Conservation (phyloP, 1,140 invertebrate species). For the Orius insidiosus region DNA sequence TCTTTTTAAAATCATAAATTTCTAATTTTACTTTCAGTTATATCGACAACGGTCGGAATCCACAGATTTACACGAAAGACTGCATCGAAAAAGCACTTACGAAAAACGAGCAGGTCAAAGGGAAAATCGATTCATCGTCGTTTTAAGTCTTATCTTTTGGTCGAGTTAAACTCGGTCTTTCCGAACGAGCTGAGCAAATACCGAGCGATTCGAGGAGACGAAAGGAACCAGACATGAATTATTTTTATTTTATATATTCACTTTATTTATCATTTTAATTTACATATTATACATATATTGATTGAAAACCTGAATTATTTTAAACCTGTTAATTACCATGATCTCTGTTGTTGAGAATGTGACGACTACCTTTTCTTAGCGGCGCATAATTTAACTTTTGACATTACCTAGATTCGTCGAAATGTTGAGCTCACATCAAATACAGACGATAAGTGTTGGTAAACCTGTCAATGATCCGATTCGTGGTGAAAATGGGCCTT, state of each 20-base stretch:
- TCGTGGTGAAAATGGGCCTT: too few species aligned
- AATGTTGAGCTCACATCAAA: too few species aligned
- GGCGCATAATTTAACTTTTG: too few species aligned
- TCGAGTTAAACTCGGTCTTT: conserved; percentile 82
- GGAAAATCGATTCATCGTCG: conserved; percentile 85
- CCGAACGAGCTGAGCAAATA: conserved; percentile 92
- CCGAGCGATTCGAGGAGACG: conserved; percentile 75
- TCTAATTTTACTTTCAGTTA: conserved; percentile 47
- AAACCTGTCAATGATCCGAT: too few species aligned
- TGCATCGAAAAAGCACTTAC: conserved; percentile 94
- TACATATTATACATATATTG: not conserved
- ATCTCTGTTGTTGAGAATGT: too few species aligned
- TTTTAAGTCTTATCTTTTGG: conserved; percentile 79
- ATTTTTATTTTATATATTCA: not conserved
- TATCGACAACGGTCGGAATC: conserved; percentile 96
- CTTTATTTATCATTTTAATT: not conserved
- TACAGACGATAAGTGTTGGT: too few species aligned
- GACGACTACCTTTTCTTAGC: too few species aligned
- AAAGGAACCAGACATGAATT: conserved; percentile 32
- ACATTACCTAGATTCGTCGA: too few species aligned
- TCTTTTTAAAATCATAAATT: conserved; percentile 3
- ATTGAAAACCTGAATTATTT: not conserved
- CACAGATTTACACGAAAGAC: conserved; percentile 96
- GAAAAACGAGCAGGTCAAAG: conserved; percentile 90
- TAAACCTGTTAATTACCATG: too few species aligned